Conservation (phyloP, 1,140 invertebrate species). For the Chironomus tepperi region DNA sequence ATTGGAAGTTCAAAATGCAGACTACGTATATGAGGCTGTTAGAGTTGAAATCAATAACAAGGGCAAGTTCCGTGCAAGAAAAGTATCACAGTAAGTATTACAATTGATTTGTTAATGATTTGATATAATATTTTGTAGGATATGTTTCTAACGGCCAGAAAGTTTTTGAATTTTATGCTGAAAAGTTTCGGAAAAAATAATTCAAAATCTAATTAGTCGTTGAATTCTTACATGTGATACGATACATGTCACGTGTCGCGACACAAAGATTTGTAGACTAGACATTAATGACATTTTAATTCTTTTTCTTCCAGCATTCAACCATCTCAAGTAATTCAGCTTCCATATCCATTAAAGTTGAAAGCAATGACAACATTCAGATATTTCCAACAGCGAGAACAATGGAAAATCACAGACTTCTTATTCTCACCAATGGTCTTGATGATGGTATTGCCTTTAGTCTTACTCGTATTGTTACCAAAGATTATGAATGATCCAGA, state of each 20-base stretch:
- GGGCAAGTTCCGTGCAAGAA: constrained; percentile 90
- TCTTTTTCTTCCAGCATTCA: constrained; percentile 57
- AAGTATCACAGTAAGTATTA: constrained; percentile 57
- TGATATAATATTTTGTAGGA: no score
- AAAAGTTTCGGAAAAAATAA: no score
- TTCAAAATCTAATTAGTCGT: no score
- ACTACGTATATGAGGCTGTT: constrained; percentile 84
- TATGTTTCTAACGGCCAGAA: no score
- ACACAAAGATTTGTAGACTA: no score
- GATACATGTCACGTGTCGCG: no score
- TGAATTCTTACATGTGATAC: no score
- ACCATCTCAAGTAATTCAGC: constrained; percentile 74
- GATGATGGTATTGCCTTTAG: constrained; percentile 90
- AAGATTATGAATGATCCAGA: constrained; percentile 97
- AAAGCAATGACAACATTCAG: constrained; percentile 69
- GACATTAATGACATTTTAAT: no score
- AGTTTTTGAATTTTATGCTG: no score
- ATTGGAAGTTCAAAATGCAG: constrained; percentile 84
- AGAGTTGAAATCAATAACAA: constrained; percentile 92
- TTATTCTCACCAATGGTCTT: constrained; percentile 95
- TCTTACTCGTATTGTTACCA: constrained; percentile 86
- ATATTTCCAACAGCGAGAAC: constrained; percentile 91
- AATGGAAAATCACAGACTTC: constrained; percentile 92
- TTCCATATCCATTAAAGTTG: constrained; percentile 86
- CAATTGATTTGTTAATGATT: no score